Conservation (phyloP, 1,140 invertebrate genomes). For the Neodiprion fabricii region DNA sequence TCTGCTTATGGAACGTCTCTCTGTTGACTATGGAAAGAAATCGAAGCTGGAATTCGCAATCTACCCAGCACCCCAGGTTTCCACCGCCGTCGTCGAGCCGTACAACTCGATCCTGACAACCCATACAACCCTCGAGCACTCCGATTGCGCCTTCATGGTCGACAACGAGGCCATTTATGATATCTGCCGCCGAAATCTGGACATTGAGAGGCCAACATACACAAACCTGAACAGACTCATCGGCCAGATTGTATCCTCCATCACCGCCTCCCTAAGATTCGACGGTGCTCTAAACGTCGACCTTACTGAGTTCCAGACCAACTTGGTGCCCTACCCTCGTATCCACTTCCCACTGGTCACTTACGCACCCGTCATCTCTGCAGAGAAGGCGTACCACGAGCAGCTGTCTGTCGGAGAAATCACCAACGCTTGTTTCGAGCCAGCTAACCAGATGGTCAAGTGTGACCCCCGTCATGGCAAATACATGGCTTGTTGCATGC, state of each 20-base stretch:
- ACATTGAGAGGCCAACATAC: slow-evolving; percentile 85
- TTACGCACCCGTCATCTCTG: slow-evolving; percentile 85
- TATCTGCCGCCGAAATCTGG: slow-evolving; percentile 86
- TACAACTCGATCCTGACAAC: slow-evolving; percentile 78
- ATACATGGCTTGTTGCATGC: slow-evolving; percentile 89
- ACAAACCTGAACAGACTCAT: slow-evolving; percentile 83
- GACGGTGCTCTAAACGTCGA: slow-evolving; percentile 90
- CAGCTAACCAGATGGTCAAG: slow-evolving; percentile 93
- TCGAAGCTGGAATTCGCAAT: slow-evolving; percentile 71
- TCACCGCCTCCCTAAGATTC: slow-evolving; percentile 87
- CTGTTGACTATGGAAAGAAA: slow-evolving; percentile 71
- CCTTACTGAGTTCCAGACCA: slow-evolving; percentile 89
- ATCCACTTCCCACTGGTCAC: slow-evolving; percentile 86
- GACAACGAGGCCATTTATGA: slow-evolving; percentile 90
- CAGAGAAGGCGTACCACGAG: slow-evolving; percentile 88
- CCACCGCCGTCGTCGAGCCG: slow-evolving; percentile 74
- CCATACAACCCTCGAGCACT: slow-evolving; percentile 73
- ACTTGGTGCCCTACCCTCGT: slow-evolving; percentile 84
- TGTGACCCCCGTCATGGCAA: slow-evolving; percentile 89
- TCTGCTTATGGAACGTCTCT: slow-evolving; percentile 72
- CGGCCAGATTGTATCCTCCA: slow-evolving; percentile 86
- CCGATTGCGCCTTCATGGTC: slow-evolving; percentile 77
- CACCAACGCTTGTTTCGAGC: slow-evolving; percentile 89
- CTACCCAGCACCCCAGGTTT: slow-evolving; percentile 70
- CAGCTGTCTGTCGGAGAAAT: slow-evolving; percentile 83